These are phyloP conservation scores for Aplidium turbinatum DNA, from an alignment of 23 tunicate genomes.

Conservation along the genomic window DNA sequence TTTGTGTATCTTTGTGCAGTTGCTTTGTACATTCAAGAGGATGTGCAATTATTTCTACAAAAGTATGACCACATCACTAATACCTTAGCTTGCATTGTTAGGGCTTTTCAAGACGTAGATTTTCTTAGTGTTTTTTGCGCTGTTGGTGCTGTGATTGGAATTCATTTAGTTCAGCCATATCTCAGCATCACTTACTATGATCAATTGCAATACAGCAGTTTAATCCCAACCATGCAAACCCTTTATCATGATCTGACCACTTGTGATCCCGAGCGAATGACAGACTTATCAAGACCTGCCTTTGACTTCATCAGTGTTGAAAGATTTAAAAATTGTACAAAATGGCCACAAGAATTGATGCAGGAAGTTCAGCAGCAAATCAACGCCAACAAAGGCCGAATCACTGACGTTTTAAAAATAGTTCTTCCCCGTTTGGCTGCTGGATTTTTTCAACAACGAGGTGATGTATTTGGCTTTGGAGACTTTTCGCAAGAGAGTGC, in stretches of 20 bases:
- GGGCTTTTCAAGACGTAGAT: background rate
- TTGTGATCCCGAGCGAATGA: background rate
- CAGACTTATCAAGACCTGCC: background rate
- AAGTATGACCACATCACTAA: no score
- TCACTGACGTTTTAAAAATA: background rate
- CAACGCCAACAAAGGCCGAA: background rate
- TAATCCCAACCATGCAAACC: slow-evolving; percentile 6
- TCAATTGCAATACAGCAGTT: background rate
- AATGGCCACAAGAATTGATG: slow-evolving; percentile 4
- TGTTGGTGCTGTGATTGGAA: slow-evolving; percentile 7
- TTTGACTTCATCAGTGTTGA: background rate
- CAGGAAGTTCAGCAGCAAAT: background rate
- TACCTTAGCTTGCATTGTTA: slow-evolving; percentile 11
- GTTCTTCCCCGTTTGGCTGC: background rate
- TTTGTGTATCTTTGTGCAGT: slow-evolving; percentile 6
- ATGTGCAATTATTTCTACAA: no score
- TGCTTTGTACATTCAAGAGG: background rate
- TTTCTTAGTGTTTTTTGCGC: background rate
- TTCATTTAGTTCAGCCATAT: slow-evolving; percentile 1
- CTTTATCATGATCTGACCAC: no score
- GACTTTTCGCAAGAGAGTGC: slow-evolving; percentile 1
- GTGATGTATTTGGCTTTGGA: slow-evolving; percentile 17
- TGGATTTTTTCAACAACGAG: background rate
- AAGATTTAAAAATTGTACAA: background rate
- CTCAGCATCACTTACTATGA: slow-evolving; percentile 2